These are phyloP conservation scores for Agriopis marginaria DNA, from an alignment of 2,888 invertebrate species.

Conservation along the genomic window DNA sequence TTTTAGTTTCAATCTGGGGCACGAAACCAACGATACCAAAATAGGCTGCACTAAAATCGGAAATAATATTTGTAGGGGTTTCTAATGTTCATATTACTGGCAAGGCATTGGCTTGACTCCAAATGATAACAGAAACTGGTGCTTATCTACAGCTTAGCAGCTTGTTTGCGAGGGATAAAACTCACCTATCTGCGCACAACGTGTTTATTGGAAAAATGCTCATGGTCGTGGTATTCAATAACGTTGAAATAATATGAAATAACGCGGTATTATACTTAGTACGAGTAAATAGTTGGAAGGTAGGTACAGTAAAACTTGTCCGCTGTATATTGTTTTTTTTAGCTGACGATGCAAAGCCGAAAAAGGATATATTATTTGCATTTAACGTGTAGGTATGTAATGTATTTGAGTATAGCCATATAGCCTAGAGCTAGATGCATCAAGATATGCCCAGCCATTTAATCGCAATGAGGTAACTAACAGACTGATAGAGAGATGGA, in stretches of 20 bases:
- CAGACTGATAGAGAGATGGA: too few species aligned
- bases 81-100: slow-evolving; percentile 37
- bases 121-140: slow-evolving; percentile 45
- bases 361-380: too few species aligned
- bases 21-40: slow-evolving; percentile 5
- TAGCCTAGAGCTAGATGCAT: too few species aligned
- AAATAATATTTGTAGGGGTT: slow-evolving; percentile 34
- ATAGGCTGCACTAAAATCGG: slow-evolving; percentile 23
- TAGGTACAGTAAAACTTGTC: too few species aligned
- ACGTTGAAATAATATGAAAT: neutral
- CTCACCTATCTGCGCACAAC: slow-evolving; percentile 19
- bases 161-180: slow-evolving; percentile 34
- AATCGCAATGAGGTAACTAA: too few species aligned
- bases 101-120: slow-evolving; percentile 44
- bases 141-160: slow-evolving; percentile 40
- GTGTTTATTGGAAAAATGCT: slow-evolving; percentile 22
- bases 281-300: too few species aligned
- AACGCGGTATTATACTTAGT: too few species aligned
- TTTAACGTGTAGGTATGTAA: too few species aligned
- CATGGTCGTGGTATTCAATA: neutral
- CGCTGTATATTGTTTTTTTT: too few species aligned
- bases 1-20: slow-evolving; percentile 3
- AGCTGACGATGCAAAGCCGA: too few species aligned
- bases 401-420: too few species aligned
- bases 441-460: too few species aligned